Evolutionary conservation across 2,797 vertebrate species (phyloP), one percentile per base, ranked within the genome.

Genomic region (Chrysocyon brachyurus): DNA sequence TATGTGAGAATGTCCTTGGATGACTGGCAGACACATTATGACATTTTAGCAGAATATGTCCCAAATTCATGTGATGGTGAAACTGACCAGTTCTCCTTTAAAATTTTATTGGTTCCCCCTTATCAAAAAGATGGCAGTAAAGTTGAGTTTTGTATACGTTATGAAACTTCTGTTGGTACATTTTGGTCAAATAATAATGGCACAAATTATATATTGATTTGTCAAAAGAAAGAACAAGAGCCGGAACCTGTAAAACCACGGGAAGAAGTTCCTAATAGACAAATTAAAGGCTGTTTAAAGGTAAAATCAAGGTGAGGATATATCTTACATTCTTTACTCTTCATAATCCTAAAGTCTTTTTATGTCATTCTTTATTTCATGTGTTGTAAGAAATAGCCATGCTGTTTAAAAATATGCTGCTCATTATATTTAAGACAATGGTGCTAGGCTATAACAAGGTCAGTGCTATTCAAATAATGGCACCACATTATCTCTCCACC

Each of bases 141-240:
- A 94, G 94, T 99, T 97, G 99, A 99, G 97, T 99, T 99, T 98
- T 99, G 99, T 93, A 99, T 99, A 97, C 99, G 99, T 31, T 99
- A 99, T 0, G 99, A 99, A 94, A 99, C 99, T 24, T 97, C 99
- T 0, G 33, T 91, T 68, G 99, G 99, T 84, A 99, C 98, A 49
- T 99, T 99, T 98, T 99, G 99, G 99, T 99, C 99, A 96, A 99
- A 99, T 97, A 99, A 99, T 89, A 97, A 99, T 5, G 99, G 99
- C 36, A 98, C 98, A 97, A 99, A 99, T 99, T 99, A 99, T 85
- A 98, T 99, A 75, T 87, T 99, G 92, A 99, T 99, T 98, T 99
- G 99, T 97, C 99, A 99, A 97, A 99, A 99, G 98, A 99, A 98
- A 97, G 98, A 97, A 98, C 96, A 96, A 91, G 97, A 81, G 0